These are phyloP conservation scores for Malthinus seriepunctatus DNA, from an alignment of 2,888 invertebrate genomes.

Conservation along the genomic window DNA sequence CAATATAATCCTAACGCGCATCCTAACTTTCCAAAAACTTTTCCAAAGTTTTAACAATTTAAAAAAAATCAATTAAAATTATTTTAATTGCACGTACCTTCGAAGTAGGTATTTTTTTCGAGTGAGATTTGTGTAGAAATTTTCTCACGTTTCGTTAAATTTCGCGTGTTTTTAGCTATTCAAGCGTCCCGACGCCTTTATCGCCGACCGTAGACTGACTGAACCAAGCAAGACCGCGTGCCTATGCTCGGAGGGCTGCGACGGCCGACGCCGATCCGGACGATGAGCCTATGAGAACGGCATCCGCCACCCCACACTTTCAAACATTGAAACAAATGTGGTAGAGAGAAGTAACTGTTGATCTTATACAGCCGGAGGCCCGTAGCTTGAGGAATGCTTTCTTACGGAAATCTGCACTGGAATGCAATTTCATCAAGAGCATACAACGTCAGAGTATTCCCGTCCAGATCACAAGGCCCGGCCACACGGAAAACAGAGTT, in stretches of 20 bases:
- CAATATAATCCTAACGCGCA: neutral
- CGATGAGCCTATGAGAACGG: conserved; percentile 51
- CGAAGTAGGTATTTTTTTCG: neutral
- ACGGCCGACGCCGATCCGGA: conserved; percentile 43
- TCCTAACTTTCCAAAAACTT: neutral
- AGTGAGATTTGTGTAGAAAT: neutral
- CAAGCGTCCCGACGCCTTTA: conserved; percentile 25
- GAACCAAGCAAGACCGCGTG: conserved; percentile 31
- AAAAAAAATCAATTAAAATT: neutral
- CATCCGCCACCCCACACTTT: conserved; percentile 50
- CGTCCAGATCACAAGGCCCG: conserved; percentile 54
- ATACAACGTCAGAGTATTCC: conserved; percentile 50
- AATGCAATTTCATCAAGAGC: conserved; percentile 57
- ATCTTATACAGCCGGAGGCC: conserved; percentile 48
- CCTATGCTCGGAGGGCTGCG: conserved; percentile 36
- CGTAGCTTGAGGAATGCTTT: conserved; percentile 45
- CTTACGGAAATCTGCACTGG: conserved; percentile 57
- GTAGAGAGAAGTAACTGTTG: conserved; percentile 54
- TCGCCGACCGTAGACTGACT: conserved; percentile 32
- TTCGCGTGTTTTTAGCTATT: conserved; percentile 20
- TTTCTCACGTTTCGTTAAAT: conserved; percentile 9
- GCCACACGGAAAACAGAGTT: conserved; percentile 57
- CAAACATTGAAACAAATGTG: conserved; percentile 53
- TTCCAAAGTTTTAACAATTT: neutral
- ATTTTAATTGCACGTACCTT: conserved; percentile 5